Conservation (phyloP, 1,140 invertebrate genomes). For the Drosophila erecta region DNA sequence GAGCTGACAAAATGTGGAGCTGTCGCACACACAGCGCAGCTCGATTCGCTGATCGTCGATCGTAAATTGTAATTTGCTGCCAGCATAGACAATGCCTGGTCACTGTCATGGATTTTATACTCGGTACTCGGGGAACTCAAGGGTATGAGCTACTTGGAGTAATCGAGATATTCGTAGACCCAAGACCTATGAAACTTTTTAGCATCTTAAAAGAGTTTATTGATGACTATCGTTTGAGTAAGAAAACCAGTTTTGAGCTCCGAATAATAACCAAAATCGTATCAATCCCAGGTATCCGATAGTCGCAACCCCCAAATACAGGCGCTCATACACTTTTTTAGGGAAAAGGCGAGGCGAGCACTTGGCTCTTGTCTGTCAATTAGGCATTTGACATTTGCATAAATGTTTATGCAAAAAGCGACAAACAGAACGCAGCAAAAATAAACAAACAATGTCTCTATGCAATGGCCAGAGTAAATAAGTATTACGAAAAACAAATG, state of each 20-base stretch:
- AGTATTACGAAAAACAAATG: slow-evolving; percentile 41
- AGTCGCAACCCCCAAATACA: background rate
- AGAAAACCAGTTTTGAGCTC: too few species aligned
- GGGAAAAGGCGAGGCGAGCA: slow-evolving; percentile 37
- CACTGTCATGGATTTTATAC: slow-evolving; percentile 50
- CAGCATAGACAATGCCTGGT: slow-evolving; percentile 52
- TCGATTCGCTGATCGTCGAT: slow-evolving; percentile 44
- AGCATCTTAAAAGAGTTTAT: too few species aligned
- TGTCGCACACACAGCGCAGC: slow-evolving; percentile 1
- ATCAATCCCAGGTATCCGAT: background rate
- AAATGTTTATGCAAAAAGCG: slow-evolving; percentile 58
- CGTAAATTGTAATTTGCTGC: slow-evolving; percentile 42
- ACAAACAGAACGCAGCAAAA: slow-evolving; percentile 22
- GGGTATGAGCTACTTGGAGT: slow-evolving; percentile 2
- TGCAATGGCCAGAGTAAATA: slow-evolving; percentile 48
- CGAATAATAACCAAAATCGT: too few species aligned
- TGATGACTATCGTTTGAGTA: too few species aligned
- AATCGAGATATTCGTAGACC: too few species aligned
- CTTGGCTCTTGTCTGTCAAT: slow-evolving; percentile 59
- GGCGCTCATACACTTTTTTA: background rate
- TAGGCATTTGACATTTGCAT: slow-evolving; percentile 62
- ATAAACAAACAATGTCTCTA: slow-evolving; percentile 39
- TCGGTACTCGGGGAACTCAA: background rate
- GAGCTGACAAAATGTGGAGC: slow-evolving; percentile 58
- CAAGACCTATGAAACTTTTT: too few species aligned